Base-by-base conservation (phyloP, 2,113 vertebrate species). In the Lipophrys pholis region DNA sequence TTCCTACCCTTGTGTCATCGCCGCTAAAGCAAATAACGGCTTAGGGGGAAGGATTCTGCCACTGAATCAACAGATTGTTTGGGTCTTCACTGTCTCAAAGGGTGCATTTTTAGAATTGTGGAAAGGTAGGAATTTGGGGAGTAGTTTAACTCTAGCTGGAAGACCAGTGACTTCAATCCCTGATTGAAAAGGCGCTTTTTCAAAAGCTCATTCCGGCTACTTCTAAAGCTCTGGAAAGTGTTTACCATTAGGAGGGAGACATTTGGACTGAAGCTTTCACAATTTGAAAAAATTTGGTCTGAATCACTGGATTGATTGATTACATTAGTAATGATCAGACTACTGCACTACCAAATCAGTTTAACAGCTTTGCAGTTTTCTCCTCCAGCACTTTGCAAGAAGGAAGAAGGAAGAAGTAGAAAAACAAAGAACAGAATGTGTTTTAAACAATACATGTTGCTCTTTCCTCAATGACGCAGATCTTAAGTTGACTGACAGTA, bases 1-100 rank as follows among this genome's bases (percentile, higher is more conserved):
- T 92, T 92, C 91, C 84, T 92, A 12, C 60, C 61, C 88, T 87
- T 87, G 85, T 89, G 84, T 91, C 84, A 90, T 91, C 58, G 40
- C 79, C 0, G 67, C 87, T 76, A 89, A 85, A 90, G 86, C 86
- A 92, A 92, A 91, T 86, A 92, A 70, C 46, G 45, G 80, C 80
- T 91, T 88, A 86, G 72, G 70, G 76, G 64, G 77, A 78, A 78
- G 81, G 84, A 80, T 77, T 85, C 71, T 41, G 52, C 82, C 68
- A 60, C 80, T 89, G 76, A 89, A 82, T 87, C 76, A 85, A 87
- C 81, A 89, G 84, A 76, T 87, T 89, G 83, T 91, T 87, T 90
- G 85, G 79, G 71, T 86, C 84, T 76, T 75, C 38, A 17, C 53
- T 48, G 68, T 61, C 85, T 90, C 73, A 86, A 85, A 84, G 80